Conservation (phyloP, 2,113 vertebrate genomes). For the Corydoras maculifer region DNA sequence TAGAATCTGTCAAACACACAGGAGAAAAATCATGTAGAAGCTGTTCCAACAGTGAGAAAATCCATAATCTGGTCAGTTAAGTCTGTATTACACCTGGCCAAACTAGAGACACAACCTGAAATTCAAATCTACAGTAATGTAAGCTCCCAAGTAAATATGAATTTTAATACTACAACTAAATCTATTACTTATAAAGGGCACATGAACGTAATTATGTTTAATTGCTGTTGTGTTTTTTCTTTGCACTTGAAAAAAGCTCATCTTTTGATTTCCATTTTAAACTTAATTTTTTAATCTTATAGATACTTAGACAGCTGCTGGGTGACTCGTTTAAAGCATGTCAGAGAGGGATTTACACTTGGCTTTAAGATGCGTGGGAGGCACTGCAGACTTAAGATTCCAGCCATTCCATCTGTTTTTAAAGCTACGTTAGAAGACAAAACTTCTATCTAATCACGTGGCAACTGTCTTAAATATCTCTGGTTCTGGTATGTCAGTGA, state of each 20-base stretch:
- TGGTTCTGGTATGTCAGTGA: conserved; percentile 10
- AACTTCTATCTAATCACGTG: conserved; percentile 17
- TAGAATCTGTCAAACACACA: no score
- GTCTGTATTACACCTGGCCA: no score
- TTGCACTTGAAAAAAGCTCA: no score
- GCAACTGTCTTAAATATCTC: not conserved
- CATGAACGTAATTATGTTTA: not conserved
- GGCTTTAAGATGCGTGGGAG: conserved; percentile 24
- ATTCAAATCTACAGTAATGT: no score
- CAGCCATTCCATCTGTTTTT: conserved; percentile 36
- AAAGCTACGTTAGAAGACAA: conserved; percentile 18
- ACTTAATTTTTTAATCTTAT: not conserved
- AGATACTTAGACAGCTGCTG: conserved; percentile 27
- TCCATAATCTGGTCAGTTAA: no score
- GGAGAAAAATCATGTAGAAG: no score
- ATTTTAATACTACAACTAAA: no score
- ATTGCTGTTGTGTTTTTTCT: no score
- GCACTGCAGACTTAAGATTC: conserved; percentile 33
- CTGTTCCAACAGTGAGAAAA: no score
- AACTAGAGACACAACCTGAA: no score
- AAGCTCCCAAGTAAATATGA: no score
- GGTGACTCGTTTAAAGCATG: conserved; percentile 32
- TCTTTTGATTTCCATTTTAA: conserved; percentile 3
- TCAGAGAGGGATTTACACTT: conserved; percentile 39
- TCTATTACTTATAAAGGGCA: no score